Evolutionary conservation across 1,140 invertebrate genomes (phyloP), one percentile per base, ranked within the genome.

Genomic region (Atta colombica): DNA sequence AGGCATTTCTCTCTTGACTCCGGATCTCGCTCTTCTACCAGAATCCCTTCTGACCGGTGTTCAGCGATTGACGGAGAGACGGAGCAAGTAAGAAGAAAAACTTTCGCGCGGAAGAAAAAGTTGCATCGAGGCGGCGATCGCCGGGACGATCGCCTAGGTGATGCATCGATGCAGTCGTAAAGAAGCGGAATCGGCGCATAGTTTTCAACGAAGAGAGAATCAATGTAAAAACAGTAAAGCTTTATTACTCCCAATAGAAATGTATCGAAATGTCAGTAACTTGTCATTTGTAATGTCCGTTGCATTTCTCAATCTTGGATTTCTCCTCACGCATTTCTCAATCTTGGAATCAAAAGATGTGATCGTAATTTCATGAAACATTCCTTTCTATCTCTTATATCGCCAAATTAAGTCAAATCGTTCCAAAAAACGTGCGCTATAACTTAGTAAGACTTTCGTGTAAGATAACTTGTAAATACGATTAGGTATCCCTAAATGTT

Each of bases 401-500:
- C 16, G 25, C 12, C 10, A 28, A 58, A 58, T 45, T 72, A 18
- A 58, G 2, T 71, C 51, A n/a, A 12, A 25, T 71, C 3, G 8
- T 28, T 2, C 28, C 12, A 31, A 35, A 25, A 45, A 45, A 49
- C 28, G 51, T 55, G 45, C 53, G 45, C 3, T 77, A 12, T 31
- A 21, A 49, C 49, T 31, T 31, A 31, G 12, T 28, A 10, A 82
- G 58, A 77, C 18, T 77, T 51, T 77, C 31, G 25, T 58, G 35
- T 53, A 68, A 69, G 61, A 45, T 31, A 51, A 77, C 81, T 72
- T 93, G 93, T 94, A 94, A 94, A 94, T 94, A 94, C 93, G 94
- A 91, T 94, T 94, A 31, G 31, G 31, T 31, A 95, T 95, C 91
- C 90, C 86, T 80, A 91, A 93, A 92, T 93, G 94, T 94, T 92